Base-by-base conservation (phyloP, 2,888 invertebrate species). In the Plebejus argus region DNA sequence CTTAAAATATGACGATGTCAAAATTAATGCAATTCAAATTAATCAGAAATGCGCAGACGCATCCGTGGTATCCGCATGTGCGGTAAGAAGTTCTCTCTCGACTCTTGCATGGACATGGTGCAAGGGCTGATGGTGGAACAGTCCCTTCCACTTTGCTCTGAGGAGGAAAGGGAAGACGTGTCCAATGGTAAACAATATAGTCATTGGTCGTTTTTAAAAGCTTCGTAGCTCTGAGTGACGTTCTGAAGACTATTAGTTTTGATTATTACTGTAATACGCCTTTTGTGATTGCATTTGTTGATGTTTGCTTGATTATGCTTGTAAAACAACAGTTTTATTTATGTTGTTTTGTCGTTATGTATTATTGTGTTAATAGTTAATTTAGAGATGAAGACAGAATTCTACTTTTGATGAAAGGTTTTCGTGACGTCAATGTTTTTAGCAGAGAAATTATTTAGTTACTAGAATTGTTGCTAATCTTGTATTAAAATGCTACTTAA, bases 31-130 rank as follows among this genome's bases (percentile, higher is more conserved):
- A 53, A 53, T 53, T 18, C 53, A 80, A 76, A 75, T 80, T 80
- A 79, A 82, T 78, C 80, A 95, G 98, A 97, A 75, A 97, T 98
- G 96, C 95, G 98, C 49, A 95, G 98, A 23, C 95, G 98, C 72
- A 97, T 98, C 82, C 96, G 97, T 39, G 98, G 98, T 10, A 98
- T 98, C 87, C 94, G 98, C 84, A 97, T 98, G 96, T 96, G 97
- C 1, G 98, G 98, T 58, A 98, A 98, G 90, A 98, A 98, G 90
- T 98, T 97, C 89, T 98, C 98, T 0, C 92, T 98, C 83, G 98
- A 98, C 91, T 98, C 98, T 0, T 96, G 97, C 85, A 96, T 98
- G 96, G 98, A 98, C 87, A 95, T 98, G 85, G 98, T 98, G 66
- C 97, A 97, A 86, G 97, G 96, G 4, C 89, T 96, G 83, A 95